Conservation (phyloP, 2,888 invertebrate species). For the Euproctis similis region DNA sequence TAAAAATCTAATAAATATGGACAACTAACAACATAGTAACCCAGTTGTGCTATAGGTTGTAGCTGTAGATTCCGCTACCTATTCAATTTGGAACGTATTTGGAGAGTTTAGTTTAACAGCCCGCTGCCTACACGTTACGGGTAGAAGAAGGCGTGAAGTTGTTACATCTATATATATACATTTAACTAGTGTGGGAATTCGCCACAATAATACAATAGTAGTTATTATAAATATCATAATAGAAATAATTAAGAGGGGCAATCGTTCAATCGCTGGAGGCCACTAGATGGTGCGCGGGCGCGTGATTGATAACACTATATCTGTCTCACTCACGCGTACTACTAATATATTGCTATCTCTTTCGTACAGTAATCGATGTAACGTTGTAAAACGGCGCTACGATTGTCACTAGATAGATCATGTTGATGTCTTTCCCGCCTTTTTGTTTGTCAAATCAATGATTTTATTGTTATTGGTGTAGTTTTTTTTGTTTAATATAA, state of each 20-base stretch:
- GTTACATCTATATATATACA: slow-evolving; percentile 36
- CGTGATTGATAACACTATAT: slow-evolving; percentile 66
- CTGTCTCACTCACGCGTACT: slow-evolving; percentile 33
- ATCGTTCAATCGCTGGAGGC: slow-evolving; percentile 64
- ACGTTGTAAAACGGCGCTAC: slow-evolving; percentile 63
- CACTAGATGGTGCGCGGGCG: slow-evolving; percentile 61
- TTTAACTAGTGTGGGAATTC: slow-evolving; percentile 58
- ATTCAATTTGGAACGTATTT: too few relatives aligned
- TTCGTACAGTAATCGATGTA: slow-evolving; percentile 66
- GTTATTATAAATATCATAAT: slow-evolving; percentile 73
- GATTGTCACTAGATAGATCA: slow-evolving; percentile 62
- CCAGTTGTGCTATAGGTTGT: too few relatives aligned
- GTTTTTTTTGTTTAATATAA: too few relatives aligned
- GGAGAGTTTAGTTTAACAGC: too few relatives aligned
- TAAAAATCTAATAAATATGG: too few relatives aligned
- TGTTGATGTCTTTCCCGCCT: slow-evolving; percentile 50
- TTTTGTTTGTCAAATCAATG: slow-evolving; percentile 56
- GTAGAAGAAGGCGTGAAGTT: too few relatives aligned
- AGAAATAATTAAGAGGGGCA: slow-evolving; percentile 71
- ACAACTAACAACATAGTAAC: too few relatives aligned
- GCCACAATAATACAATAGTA: too few relatives aligned
- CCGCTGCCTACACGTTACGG: too few relatives aligned
- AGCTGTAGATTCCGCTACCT: too few relatives aligned
- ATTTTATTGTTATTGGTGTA: too few relatives aligned
- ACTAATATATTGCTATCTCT: slow-evolving; percentile 29